A percentile compares a stretch with the other conserved stretches of the same genome.
Conservation (phyloP, 1,140 invertebrate genomes). For the Oreohelix idahoensis region DNA sequence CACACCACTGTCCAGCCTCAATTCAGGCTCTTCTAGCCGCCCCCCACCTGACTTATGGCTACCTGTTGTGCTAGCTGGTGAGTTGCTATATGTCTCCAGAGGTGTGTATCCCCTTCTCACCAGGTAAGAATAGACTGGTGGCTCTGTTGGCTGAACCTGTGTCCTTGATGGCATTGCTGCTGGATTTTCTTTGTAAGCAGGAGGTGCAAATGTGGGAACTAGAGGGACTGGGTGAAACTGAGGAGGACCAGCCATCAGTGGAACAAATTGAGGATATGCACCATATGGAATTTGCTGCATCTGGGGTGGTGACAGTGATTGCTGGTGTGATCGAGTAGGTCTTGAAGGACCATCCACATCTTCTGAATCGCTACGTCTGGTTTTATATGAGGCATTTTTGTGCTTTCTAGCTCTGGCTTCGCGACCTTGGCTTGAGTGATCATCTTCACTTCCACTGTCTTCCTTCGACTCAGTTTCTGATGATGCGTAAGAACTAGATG, state of each 20-base stretch:
- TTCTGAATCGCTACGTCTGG: neutral
- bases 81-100: slow-evolving; percentile 9
- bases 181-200: slow-evolving; percentile 32
- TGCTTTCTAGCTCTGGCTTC: neutral
- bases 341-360: neutral
- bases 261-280: slow-evolving; percentile 11
- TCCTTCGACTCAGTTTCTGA: slow-evolving; percentile 33
- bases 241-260: slow-evolving; percentile 16
- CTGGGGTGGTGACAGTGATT: neutral
- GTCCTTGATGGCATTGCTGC: slow-evolving; percentile 19
- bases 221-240: slow-evolving; percentile 33
- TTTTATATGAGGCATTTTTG: neutral
- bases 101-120: slow-evolving; percentile 59
- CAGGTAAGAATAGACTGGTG: slow-evolving; percentile 58
- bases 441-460: slow-evolving; percentile 21
- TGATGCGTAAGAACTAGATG: neutral
- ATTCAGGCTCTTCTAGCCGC: slow-evolving; percentile 12
- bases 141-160: slow-evolving; percentile 44
- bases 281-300: slow-evolving; percentile 31
- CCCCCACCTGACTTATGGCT: neutral
- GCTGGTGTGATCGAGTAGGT: neutral
- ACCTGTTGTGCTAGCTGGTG: neutral
- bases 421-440: neutral
- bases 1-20: slow-evolving; percentile 13
- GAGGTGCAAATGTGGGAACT: slow-evolving; percentile 36